Conservation (phyloP, 2,888 invertebrate genomes). For the Metallyticus violacea region DNA sequence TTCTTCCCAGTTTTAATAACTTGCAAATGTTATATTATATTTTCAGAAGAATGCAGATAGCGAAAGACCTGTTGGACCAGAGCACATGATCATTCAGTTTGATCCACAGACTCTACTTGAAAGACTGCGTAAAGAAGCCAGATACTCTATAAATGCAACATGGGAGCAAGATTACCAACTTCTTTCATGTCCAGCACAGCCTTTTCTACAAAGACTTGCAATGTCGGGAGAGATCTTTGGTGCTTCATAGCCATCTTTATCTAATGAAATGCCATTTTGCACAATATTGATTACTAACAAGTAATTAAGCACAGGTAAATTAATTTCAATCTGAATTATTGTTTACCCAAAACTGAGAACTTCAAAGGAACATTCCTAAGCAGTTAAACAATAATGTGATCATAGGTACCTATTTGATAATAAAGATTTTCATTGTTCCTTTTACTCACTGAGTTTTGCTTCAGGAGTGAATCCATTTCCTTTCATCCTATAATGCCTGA, state of each 20-base stretch:
- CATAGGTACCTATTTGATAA: neutral
- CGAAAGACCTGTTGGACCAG: constrained; percentile 41
- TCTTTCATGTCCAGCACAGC: constrained; percentile 76
- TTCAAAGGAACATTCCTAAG: neutral
- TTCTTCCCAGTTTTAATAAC: no score
- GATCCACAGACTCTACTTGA: constrained; percentile 71
- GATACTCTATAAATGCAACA: constrained; percentile 59
- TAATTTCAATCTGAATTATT: neutral
- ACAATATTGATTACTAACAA: neutral
- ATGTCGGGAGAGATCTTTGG: constrained; percentile 75
- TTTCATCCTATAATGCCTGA: no score
- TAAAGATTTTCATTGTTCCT: neutral
- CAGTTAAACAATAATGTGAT: neutral
- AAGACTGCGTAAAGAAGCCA: constrained; percentile 61
- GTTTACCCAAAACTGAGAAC: neutral
- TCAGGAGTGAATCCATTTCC: no score
- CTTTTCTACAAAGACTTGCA: constrained; percentile 74
- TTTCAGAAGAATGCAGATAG: neutral
- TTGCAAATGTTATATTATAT: no score
- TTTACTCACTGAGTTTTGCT: neutral
- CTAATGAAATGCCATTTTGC: neutral
- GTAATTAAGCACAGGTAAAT: neutral
- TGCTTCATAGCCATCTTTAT: neutral
- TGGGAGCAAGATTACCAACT: constrained; percentile 63
- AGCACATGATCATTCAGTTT: constrained; percentile 52